Evolutionary conservation across 2,888 invertebrate genomes (phyloP).

Genomic region (Melanotus villosus): DNA sequence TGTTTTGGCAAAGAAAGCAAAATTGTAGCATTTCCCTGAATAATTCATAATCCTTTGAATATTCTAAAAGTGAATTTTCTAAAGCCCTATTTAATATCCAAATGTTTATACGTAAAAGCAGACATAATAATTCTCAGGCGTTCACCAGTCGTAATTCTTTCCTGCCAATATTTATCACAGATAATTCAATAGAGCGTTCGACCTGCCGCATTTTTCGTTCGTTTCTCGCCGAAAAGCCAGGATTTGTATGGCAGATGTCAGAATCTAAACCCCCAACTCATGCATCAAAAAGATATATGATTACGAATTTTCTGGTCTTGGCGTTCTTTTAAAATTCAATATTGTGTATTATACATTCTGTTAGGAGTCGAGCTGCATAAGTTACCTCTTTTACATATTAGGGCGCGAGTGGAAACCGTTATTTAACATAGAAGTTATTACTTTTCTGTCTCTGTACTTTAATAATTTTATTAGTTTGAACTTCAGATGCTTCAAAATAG

Average conservation of each 20-base stretch:
- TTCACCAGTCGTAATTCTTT: slow-evolving; percentile 20
- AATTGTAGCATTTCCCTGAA: too few species aligned
- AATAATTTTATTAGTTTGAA: background rate
- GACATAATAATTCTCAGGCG: slow-evolving; percentile 23
- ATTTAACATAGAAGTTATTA: background rate
- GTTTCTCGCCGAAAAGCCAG: slow-evolving; percentile 43
- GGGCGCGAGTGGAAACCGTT: slow-evolving; percentile 8
- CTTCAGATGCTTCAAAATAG: background rate
- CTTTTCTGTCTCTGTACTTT: background rate
- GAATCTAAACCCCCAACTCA: slow-evolving; percentile 43
- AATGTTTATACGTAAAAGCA: slow-evolving; percentile 3
- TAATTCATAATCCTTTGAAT: background rate
- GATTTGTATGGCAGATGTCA: slow-evolving; percentile 50
- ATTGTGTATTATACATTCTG: slow-evolving; percentile 32
- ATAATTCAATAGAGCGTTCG: slow-evolving; percentile 44
- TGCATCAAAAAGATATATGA: slow-evolving; percentile 52
- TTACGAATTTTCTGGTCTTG: slow-evolving; percentile 40
- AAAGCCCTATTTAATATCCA: slow-evolving; percentile 1
- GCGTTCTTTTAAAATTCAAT: slow-evolving; percentile 37
- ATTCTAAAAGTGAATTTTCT: background rate
- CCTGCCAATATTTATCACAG: slow-evolving; percentile 37
- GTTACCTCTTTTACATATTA: slow-evolving; percentile 27
- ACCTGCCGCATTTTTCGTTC: slow-evolving; percentile 41
- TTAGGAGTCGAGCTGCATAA: slow-evolving; percentile 16
- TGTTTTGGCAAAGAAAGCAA: too few species aligned